These are phyloP conservation scores for Erebia aethiops DNA, from an alignment of 2,888 invertebrate genomes.

Conservation along the genomic window DNA sequence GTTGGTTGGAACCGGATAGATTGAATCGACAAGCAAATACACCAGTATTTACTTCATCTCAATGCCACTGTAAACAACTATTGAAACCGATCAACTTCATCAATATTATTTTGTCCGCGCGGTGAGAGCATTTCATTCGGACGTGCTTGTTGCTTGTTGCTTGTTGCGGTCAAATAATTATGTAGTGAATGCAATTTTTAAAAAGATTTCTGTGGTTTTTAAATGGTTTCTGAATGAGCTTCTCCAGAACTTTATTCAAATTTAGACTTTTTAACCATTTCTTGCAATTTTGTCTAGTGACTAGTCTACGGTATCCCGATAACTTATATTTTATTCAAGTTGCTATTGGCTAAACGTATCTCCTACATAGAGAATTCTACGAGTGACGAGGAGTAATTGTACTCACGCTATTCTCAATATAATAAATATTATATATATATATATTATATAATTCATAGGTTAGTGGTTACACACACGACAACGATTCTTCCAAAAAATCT, in stretches of 20 bases:
- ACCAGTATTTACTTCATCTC: slow-evolving; percentile 44
- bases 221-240: slow-evolving; percentile 13
- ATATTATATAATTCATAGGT: too few species aligned
- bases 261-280: too few species aligned
- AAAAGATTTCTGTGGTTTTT: slow-evolving; percentile 14
- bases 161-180: slow-evolving; percentile 10
- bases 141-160: too few species aligned
- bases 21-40: slow-evolving; percentile 42
- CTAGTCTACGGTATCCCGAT: too few species aligned
- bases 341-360: background rate
- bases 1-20: slow-evolving; percentile 40
- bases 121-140: slow-evolving; percentile 30
- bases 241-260: slow-evolving; percentile 3
- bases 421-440: too few species aligned
- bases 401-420: too few species aligned
- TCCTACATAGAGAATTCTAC: background rate
- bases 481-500: too few species aligned
- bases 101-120: slow-evolving; percentile 51
- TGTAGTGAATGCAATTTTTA: slow-evolving; percentile 5
- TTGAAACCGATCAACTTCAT: slow-evolving; percentile 51
- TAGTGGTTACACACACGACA: too few species aligned
- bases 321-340: too few species aligned
- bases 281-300: background rate
- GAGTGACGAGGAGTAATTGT: too few species aligned
- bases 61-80: slow-evolving; percentile 44